Conservation (phyloP, 2,888 invertebrate species). For the Anticlea derivata region DNA sequence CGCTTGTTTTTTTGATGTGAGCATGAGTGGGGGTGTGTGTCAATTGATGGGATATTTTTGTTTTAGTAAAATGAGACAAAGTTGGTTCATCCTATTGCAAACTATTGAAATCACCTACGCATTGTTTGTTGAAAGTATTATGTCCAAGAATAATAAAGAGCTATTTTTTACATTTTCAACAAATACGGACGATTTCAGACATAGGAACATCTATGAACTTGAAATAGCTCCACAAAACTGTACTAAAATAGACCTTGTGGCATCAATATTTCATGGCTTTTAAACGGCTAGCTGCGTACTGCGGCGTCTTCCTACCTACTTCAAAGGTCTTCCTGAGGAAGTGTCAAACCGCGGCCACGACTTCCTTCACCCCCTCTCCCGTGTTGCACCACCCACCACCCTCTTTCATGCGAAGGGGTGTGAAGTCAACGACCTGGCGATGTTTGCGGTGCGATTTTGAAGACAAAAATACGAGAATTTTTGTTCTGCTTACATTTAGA, state of each 20-base stretch:
- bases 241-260: background rate
- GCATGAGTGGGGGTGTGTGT: slow-evolving; percentile 34
- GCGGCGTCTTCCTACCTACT: slow-evolving; percentile 60
- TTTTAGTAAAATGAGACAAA: slow-evolving; percentile 18
- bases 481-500: slow-evolving; percentile 64
- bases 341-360: slow-evolving; percentile 79
- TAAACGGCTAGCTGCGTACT: slow-evolving; percentile 20
- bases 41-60: slow-evolving; percentile 36
- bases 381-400: slow-evolving; percentile 44
- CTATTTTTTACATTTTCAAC: background rate
- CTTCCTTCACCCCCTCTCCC: slow-evolving; percentile 58
- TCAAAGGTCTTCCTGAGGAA: slow-evolving; percentile 82
- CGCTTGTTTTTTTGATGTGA: slow-evolving; percentile 34
- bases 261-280: slow-evolving; percentile 1
- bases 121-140: background rate
- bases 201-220: background rate
- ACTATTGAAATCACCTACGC: slow-evolving; percentile 16
- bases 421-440: slow-evolving; percentile 68
- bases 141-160: no score
- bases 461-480: slow-evolving; percentile 72
- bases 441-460: slow-evolving; percentile 78
- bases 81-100: background rate
- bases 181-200: background rate
- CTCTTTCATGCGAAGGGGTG: slow-evolving; percentile 50
- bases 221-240: background rate